These are phyloP conservation scores for Microcaecilia unicolor DNA, from an alignment of 2,797 vertebrate species.

Conservation along the genomic window DNA sequence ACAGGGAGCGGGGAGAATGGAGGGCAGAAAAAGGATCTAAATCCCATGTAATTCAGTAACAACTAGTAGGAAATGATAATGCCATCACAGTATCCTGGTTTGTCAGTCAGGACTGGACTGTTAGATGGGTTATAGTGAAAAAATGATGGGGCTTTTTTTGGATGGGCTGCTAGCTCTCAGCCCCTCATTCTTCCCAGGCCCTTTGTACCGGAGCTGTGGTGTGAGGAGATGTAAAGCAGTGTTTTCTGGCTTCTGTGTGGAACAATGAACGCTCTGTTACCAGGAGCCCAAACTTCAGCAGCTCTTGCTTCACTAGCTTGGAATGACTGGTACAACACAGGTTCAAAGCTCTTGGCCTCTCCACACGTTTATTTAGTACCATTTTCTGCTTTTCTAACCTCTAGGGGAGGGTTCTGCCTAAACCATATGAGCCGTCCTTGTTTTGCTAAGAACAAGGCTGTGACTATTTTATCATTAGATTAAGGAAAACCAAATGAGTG, in stretches of 20 bases:
- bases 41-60: conserved; percentile 62
- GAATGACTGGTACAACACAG: conserved; percentile 68
- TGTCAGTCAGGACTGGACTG: conserved; percentile 36
- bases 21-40: conserved; percentile 38
- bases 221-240: conserved; percentile 81
- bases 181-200: conserved; percentile 36
- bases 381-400: conserved; percentile 58
- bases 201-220: conserved; percentile 48
- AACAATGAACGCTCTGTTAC: conserved; percentile 90
- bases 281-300: conserved; percentile 41
- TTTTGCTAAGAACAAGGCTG: conserved; percentile 47
- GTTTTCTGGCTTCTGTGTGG: conserved; percentile 61
- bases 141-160: conserved; percentile 49
- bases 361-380: conserved; percentile 62
- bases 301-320: conserved; percentile 54
- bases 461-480: conserved; percentile 62
- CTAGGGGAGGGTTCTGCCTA: conserved; percentile 63
- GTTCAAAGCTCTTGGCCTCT: conserved; percentile 68
- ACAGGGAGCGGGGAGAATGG: conserved; percentile 11
- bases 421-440: conserved; percentile 63
- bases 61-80: conserved; percentile 60
- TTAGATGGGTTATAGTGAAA: conserved; percentile 57
- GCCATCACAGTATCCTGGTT: conserved; percentile 53
- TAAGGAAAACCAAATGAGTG: conserved; percentile 60
- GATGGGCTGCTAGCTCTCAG: conserved; percentile 37